These are phyloP conservation scores for Reticulitermes speratus DNA, from an alignment of 1,140 invertebrate species.

Conservation along the genomic window DNA sequence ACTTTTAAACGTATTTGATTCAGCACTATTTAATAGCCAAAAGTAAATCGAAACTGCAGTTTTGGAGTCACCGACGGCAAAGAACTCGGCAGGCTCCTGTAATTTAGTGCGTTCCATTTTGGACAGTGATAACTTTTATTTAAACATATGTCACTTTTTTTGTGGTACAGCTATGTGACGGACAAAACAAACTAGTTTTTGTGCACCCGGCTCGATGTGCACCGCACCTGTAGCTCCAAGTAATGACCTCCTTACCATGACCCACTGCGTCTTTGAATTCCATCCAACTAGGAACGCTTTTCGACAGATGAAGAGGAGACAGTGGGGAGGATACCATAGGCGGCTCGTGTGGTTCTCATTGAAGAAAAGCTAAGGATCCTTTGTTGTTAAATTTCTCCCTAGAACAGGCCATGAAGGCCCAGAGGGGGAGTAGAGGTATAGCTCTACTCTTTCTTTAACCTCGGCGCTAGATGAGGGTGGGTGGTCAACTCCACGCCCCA, in stretches of 20 bases:
- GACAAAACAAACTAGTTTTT: background rate
- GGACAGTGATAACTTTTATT: background rate
- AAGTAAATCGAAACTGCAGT: too few species aligned
- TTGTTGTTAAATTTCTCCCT: too few species aligned
- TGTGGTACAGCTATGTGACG: background rate
- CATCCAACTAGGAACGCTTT: background rate
- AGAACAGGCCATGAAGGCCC: too few species aligned
- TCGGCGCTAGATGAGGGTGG: too few species aligned
- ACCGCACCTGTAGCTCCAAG: background rate
- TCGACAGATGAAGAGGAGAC: background rate
- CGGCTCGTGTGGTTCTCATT: background rate
- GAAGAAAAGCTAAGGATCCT: background rate
- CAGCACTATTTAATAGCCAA: too few species aligned
- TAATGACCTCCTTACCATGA: slow-evolving; percentile 6
- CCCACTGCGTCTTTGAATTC: background rate
- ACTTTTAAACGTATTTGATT: too few species aligned
- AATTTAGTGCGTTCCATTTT: background rate
- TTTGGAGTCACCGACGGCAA: too few species aligned
- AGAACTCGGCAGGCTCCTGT: background rate
- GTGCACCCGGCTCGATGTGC: background rate
- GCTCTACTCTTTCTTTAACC: too few species aligned
- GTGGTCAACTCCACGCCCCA: too few species aligned
- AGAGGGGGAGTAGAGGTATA: too few species aligned
- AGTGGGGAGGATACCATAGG: background rate
- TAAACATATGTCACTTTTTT: background rate